Evolutionary conservation across 2,113 vertebrate species (phyloP).

Genomic region (Mirounga angustirostris): DNA sequence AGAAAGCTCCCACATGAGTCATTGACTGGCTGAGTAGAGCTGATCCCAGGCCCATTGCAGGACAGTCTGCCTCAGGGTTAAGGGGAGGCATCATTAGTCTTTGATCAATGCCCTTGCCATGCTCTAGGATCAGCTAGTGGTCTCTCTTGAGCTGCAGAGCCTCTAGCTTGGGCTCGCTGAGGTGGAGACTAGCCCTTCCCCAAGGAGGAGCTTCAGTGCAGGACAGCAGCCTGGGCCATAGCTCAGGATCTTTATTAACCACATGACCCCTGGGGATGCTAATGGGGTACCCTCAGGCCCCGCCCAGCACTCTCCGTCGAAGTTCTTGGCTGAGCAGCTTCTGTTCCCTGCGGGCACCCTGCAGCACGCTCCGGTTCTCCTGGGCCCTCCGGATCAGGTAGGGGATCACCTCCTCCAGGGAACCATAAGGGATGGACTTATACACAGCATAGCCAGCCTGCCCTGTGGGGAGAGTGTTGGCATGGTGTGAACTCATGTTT

Average conservation of each 20-base stretch:
- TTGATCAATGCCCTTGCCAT: not conserved
- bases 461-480: conserved; percentile 79
- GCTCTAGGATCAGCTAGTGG: not conserved
- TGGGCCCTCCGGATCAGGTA: conserved; percentile 94
- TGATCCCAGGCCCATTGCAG: not conserved
- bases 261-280: not conserved
- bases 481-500: not conserved
- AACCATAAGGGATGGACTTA: conserved; percentile 94
- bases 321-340: conserved; percentile 91
- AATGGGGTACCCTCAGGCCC: not conserved
- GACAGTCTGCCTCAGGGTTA: not conserved
- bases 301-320: conserved; percentile 83
- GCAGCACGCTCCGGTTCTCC: conserved; percentile 93
- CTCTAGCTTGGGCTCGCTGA: not conserved
- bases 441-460: conserved; percentile 92
- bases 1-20: not conserved
- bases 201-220: not conserved
- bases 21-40: not conserved
- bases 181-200: not conserved
- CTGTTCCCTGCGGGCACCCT: conserved; percentile 92
- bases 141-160: not conserved
- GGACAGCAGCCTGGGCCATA: not conserved
- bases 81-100: too few species aligned
- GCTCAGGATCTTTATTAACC: conserved; percentile 70
- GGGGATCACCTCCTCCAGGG: conserved; percentile 93